Conservation (phyloP, 2,888 invertebrate species). For the Taphrorychus bicolor region DNA sequence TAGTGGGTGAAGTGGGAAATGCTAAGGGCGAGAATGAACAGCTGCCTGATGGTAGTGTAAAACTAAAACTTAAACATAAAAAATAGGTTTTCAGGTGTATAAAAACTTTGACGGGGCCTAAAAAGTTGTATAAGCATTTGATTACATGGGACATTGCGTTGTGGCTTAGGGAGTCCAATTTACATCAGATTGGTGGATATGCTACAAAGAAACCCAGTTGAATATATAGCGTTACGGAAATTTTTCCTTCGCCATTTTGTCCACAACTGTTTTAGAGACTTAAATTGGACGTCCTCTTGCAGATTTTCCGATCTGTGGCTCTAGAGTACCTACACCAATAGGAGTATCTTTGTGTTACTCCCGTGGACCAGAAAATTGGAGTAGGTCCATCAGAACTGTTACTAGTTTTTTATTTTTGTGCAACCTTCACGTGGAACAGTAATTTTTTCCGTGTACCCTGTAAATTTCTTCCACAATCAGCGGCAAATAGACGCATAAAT, state of each 20-base stretch:
- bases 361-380: too few species aligned
- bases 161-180: conserved; percentile 53
- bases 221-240: too few species aligned
- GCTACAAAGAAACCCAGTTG: conserved; percentile 25
- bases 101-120: conserved; percentile 44
- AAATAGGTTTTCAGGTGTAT: conserved; percentile 26
- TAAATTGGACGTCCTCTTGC: too few species aligned
- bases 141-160: conserved; percentile 56
- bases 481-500: conserved; percentile 1
- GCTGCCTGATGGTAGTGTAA: conserved; percentile 48
- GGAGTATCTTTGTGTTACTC: too few species aligned
- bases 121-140: conserved; percentile 54
- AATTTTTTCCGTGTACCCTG: not conserved
- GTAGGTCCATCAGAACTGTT: too few species aligned
- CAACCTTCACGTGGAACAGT: not conserved
- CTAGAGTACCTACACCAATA: too few species aligned
- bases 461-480: not conserved
- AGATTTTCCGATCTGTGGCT: too few species aligned
- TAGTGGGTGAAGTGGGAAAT: conserved; percentile 51
- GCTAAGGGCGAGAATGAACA: conserved; percentile 49
- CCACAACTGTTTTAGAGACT: too few species aligned
- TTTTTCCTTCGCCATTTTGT: too few species aligned
- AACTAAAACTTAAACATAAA: conserved; percentile 52
- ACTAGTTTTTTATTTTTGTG: too few species aligned
- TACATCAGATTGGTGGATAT: conserved; percentile 55